phyloP scores from a whole-genome alignment of 2,888 invertebrate genomes.

The Lottia gigantea region DNA sequence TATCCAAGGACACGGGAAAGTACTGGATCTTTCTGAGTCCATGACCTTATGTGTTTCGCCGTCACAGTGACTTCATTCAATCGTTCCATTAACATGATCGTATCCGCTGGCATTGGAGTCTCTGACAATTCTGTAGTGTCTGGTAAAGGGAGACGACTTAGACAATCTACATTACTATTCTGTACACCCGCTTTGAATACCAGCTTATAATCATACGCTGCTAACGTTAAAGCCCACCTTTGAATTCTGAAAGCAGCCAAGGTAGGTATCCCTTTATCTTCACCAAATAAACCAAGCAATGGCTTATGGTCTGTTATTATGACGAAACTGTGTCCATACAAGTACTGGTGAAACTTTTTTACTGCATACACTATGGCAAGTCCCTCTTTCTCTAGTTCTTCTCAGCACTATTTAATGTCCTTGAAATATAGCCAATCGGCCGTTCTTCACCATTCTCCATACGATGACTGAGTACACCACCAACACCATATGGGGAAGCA shows the following conservation, averaged over 20 bases:
- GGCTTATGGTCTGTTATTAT: conserved; percentile 18
- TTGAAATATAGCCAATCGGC: conserved; percentile 23
- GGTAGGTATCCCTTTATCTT: conserved; percentile 1
- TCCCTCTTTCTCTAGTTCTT: not conserved
- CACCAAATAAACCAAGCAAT: conserved; percentile 11
- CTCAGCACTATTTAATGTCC: conserved; percentile 12
- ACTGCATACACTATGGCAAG: not conserved
- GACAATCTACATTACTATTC: conserved; percentile 11
- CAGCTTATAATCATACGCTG: not conserved
- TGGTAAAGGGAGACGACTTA: conserved; percentile 13
- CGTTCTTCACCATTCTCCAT: conserved; percentile 20
- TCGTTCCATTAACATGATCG: not conserved
- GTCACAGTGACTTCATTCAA: not conserved
- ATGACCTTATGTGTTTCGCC: not conserved
- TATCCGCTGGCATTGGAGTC: not conserved
- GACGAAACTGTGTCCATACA: not conserved
- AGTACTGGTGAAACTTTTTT: not conserved
- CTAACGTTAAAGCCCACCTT: not conserved
- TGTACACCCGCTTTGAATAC: too few relatives aligned
- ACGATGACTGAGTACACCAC: conserved; percentile 37
- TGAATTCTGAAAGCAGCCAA: not conserved
- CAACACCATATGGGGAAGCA: conserved; percentile 59
- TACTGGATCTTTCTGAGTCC: not conserved
- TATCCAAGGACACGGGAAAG: not conserved
- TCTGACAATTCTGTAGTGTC: too few relatives aligned